Evolutionary conservation across 2,888 invertebrate genomes (phyloP).

Genomic region (Agrotis puta): DNA sequence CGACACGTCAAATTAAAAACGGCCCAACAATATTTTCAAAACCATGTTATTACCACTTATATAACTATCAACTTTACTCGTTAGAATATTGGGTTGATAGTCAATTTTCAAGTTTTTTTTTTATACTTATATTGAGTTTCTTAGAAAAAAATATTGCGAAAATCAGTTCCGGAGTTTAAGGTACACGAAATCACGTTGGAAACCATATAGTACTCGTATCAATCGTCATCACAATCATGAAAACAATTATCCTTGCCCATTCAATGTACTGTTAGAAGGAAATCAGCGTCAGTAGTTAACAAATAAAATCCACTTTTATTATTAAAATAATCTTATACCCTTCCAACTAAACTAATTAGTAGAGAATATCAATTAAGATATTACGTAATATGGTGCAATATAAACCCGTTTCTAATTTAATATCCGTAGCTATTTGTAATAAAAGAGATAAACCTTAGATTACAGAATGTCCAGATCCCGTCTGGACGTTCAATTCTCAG

Average conservation of each 20-base stretch:
- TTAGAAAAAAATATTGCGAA: no score
- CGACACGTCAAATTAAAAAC: not conserved
- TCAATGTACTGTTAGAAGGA: not conserved
- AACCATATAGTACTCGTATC: no score
- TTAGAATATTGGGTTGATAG: not conserved
- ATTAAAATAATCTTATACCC: not conserved
- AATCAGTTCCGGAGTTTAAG: no score
- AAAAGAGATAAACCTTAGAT: not conserved
- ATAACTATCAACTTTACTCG: not conserved
- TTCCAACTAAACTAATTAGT: not conserved
- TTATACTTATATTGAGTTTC: no score
- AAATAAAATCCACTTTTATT: not conserved
- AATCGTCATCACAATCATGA: not conserved
- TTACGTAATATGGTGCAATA: conserved; percentile 20
- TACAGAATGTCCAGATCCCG: no score
- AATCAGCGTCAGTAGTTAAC: not conserved
- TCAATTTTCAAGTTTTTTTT: no score
- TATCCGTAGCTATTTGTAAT: no score
- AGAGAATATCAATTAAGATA: conserved; percentile 1
- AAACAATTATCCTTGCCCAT: not conserved
- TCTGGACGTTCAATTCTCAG: no score
- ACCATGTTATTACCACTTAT: not conserved
- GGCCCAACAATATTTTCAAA: no score
- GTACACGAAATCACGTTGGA: no score
- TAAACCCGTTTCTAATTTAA: no score